A percentile compares a stretch with the other conserved stretches of the same genome.
These are phyloP conservation scores for Scartelaos histophorus DNA, from an alignment of 2,113 vertebrate genomes.

Conservation along the genomic window DNA sequence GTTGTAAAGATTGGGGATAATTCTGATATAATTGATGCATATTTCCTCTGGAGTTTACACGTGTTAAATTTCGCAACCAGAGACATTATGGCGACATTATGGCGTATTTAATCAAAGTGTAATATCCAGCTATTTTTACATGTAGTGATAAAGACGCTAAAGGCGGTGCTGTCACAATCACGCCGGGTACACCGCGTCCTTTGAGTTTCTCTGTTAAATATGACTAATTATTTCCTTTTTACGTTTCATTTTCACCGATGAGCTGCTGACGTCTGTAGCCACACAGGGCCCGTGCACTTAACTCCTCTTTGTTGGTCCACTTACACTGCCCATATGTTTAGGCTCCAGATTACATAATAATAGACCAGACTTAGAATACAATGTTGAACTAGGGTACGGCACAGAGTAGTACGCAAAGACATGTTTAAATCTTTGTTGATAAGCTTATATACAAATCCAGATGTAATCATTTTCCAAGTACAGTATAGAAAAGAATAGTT, in stretches of 20 bases:
- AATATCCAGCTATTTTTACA: no score
- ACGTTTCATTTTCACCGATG: neutral
- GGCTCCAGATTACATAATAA: constrained; percentile 30
- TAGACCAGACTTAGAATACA: constrained; percentile 41
- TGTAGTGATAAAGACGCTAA: neutral
- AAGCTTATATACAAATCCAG: constrained; percentile 75
- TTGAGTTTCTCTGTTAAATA: neutral
- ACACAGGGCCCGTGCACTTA: neutral
- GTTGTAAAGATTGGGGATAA: no score
- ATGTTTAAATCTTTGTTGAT: constrained; percentile 73
- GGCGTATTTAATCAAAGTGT: no score
- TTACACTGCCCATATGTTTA: neutral
- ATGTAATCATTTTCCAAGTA: constrained; percentile 73
- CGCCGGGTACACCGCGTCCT: neutral
- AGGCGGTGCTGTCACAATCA: neutral
- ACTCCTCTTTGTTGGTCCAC: neutral
- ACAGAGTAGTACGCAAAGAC: constrained; percentile 41
- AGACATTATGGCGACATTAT: no score
- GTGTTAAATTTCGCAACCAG: no score
- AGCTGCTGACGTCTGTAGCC: neutral
- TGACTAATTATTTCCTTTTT: neutral
- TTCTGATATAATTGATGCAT: no score
- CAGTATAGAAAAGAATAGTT: constrained; percentile 64
- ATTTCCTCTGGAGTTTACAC: no score
- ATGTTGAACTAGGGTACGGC: constrained; percentile 32